A percentile compares a stretch with the other conserved stretches of the same genome.
These are phyloP conservation scores for Trachelus troglodyta DNA, from an alignment of 2,888 invertebrate species.

Conservation along the genomic window DNA sequence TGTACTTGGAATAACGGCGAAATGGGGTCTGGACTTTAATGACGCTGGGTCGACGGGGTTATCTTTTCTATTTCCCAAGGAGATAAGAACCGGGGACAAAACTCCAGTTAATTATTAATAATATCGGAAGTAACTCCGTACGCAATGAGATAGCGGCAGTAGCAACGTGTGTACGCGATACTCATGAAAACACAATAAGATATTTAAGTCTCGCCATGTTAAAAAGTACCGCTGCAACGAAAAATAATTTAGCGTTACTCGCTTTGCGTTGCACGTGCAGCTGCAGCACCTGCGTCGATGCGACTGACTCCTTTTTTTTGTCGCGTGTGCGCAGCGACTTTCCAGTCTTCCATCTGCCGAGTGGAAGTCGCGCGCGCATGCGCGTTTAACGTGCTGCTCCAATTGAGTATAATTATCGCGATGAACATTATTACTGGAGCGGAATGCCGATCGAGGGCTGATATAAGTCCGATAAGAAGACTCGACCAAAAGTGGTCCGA, in stretches of 20 bases:
- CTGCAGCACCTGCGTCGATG: conserved; percentile 42
- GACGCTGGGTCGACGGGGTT: not conserved
- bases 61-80: not conserved
- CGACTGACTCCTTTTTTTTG: conserved; percentile 22
- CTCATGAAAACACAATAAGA: no score
- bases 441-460: conserved; percentile 40
- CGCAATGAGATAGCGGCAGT: not conserved
- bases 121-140: not conserved
- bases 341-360: conserved; percentile 35
- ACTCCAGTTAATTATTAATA: not conserved
- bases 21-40: not conserved
- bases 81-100: not conserved
- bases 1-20: not conserved
- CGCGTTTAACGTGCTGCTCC: conserved; percentile 40
- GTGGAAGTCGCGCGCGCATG: conserved; percentile 42
- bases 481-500: not conserved
- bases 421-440: conserved; percentile 47
- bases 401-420: conserved; percentile 52
- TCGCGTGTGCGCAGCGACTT: not conserved
- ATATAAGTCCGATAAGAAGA: conserved; percentile 31
- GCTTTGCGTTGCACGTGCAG: conserved; percentile 8
- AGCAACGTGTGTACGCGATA: no score
- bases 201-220: not conserved
- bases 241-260: not conserved
- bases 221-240: not conserved